Conservation (phyloP, 2,888 invertebrate genomes). For the Andrena fulva region DNA sequence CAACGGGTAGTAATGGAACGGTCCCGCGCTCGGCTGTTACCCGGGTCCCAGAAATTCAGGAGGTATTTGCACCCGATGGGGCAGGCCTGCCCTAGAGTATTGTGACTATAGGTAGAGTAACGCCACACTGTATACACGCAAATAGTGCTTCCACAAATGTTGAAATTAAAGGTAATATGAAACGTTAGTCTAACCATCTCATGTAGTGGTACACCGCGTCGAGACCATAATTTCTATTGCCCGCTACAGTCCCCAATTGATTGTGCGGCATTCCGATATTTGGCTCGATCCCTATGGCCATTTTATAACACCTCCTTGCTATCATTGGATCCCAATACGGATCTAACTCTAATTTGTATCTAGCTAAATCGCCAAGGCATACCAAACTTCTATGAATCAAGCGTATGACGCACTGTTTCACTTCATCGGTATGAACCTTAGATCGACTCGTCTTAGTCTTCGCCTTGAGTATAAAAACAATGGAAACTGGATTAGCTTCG, state of each 20-base stretch:
- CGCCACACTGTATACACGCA: no score
- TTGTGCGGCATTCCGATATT: constrained; percentile 96
- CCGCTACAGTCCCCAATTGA: constrained; percentile 95
- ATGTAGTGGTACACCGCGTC: constrained; percentile 96
- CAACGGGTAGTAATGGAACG: no score
- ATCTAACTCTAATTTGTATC: constrained; percentile 93
- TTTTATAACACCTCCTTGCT: constrained; percentile 93
- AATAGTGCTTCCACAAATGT: no score
- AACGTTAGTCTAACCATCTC: constrained; percentile 88
- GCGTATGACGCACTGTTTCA: constrained; percentile 89
- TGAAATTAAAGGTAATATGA: constrained; percentile 4
- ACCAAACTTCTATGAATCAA: constrained; percentile 94
- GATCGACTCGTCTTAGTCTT: constrained; percentile 62
- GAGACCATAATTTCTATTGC: constrained; percentile 92
- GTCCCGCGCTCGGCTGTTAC: no score
- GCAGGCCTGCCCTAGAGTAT: no score
- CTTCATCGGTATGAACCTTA: constrained; percentile 84
- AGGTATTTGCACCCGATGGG: no score
- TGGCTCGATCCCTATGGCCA: constrained; percentile 92
- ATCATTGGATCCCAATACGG: constrained; percentile 89
- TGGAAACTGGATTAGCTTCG: constrained; percentile 8
- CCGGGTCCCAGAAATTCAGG: no score
- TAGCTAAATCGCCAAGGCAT: constrained; percentile 95
- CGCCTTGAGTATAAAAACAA: constrained; percentile 47
- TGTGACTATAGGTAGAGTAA: no score